phyloP scores from a whole-genome alignment of 2,113 vertebrate species.

The Agapornis roseicollis region DNA sequence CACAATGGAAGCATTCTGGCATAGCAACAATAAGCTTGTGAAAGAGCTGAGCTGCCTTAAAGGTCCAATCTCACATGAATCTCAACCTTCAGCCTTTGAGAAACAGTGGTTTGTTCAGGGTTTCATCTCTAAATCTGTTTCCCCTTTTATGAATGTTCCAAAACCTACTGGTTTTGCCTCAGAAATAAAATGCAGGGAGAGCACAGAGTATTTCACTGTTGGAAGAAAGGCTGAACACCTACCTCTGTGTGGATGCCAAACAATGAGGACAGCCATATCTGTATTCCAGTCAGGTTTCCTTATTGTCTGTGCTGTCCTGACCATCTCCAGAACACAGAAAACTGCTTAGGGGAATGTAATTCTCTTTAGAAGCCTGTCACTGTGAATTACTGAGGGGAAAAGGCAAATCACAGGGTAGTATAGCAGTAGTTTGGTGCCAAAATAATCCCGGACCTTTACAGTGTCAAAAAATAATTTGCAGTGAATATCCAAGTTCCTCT shows the following conservation, averaged over 20 bases:
- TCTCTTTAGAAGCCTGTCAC: slow-evolving; percentile 60
- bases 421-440: neutral
- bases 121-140: neutral
- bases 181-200: neutral
- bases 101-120: neutral
- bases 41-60: neutral
- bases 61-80: neutral
- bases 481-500: neutral
- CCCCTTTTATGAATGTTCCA: neutral
- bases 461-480: slow-evolving; percentile 17
- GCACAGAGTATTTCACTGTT: neutral
- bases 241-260: neutral
- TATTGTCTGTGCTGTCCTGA: neutral
- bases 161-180: neutral
- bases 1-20: neutral
- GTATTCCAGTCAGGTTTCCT: slow-evolving; percentile 48
- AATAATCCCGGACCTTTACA: slow-evolving; percentile 6
- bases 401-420: slow-evolving; percentile 17
- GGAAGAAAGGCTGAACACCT: neutral
- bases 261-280: neutral
- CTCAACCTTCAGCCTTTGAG: neutral
- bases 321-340: neutral
- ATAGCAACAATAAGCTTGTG: neutral
- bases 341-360: slow-evolving; percentile 37
- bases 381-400: slow-evolving; percentile 6